Evolutionary conservation across 2,888 invertebrate genomes (phyloP), one percentile per base, ranked within the genome.

Genomic region (Amphiduros pacificus): DNA sequence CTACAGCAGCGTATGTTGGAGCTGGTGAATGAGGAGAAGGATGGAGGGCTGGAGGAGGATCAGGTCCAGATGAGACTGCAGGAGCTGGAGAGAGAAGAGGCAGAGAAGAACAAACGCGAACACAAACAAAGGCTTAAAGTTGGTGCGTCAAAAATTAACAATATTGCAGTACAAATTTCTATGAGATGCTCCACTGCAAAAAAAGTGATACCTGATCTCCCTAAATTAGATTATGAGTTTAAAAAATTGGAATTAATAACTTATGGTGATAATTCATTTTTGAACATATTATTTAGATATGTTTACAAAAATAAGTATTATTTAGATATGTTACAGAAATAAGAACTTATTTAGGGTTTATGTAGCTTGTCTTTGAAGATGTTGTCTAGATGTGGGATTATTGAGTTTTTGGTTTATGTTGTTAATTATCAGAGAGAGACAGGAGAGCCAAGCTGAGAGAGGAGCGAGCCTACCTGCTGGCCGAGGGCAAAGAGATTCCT

Each of bases 361-460:
- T 36, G 36, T 36, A 14, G 9, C 36, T 9, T 14, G 9, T 17
- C 36, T 36, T 14, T 36, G 36, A 14, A 17, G 36, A 36, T 36
- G 11, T 36, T 36, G 11, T 36, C 17, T 17, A 36, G 36, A 17
- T 14, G 17, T 36, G 36, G 9, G 17, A 36, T 14, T 48, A 48
- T 17, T 48, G 9, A 9, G 6, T 48, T 9, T 48, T 9, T 11
- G 11, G 11, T 20, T 61, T 68, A n/a, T n/a, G n/a, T n/a, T n/a
- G n/a, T n/a, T n/a, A n/a, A n/a, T n/a, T n/a, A n/a, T 17, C 64
- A 80, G 80, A 78, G 61, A 66, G 80, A 56, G 70, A 76, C 2
- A 70, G 71, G 44, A 62, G 80, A 20, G 73, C 76, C 1, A 63
- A 70, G 26, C 53, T 77, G 28, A 55, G 75, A 36, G 74, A 77